Evolutionary conservation across 2,797 vertebrate species (phyloP).

Genomic region (Lophius americanus): DNA sequence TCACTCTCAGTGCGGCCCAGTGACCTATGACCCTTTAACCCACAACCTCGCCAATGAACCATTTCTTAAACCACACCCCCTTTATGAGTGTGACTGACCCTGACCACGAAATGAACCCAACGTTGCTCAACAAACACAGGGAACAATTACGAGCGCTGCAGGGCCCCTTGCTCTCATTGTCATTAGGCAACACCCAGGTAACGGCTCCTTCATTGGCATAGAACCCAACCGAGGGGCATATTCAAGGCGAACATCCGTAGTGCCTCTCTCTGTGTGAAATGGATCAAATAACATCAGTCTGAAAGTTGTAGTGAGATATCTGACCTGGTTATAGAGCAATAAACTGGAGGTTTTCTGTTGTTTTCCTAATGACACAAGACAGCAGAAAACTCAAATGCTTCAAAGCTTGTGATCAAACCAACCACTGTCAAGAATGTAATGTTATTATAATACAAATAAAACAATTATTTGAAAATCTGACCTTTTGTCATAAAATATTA

Average conservation of each 20-base stretch:
- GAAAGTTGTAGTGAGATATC: conserved; percentile 6
- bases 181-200: conserved; percentile 18
- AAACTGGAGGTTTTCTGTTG: conserved; percentile 1
- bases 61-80: conserved; percentile 59
- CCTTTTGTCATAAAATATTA: background rate
- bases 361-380: background rate
- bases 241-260: conserved; percentile 26
- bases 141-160: conserved; percentile 28
- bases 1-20: conserved; percentile 53
- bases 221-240: conserved; percentile 27
- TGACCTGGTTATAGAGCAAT: background rate
- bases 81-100: conserved; percentile 73
- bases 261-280: conserved; percentile 20
- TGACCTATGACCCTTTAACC: conserved; percentile 65
- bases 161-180: conserved; percentile 35
- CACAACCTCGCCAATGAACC: conserved; percentile 64
- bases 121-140: conserved; percentile 29
- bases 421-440: background rate
- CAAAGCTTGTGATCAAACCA: background rate
- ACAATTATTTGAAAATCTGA: no score
- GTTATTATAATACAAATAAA: no score
- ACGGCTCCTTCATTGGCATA: conserved; percentile 39
- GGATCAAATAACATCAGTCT: conserved; percentile 10
- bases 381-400: background rate
- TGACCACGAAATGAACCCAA: conserved; percentile 71